Percentiles rank a stretch among this genome's conserved stretches.
Evolutionary conservation across 2,888 invertebrate species (phyloP).

Genomic region (Maniola hyperantus): DNA sequence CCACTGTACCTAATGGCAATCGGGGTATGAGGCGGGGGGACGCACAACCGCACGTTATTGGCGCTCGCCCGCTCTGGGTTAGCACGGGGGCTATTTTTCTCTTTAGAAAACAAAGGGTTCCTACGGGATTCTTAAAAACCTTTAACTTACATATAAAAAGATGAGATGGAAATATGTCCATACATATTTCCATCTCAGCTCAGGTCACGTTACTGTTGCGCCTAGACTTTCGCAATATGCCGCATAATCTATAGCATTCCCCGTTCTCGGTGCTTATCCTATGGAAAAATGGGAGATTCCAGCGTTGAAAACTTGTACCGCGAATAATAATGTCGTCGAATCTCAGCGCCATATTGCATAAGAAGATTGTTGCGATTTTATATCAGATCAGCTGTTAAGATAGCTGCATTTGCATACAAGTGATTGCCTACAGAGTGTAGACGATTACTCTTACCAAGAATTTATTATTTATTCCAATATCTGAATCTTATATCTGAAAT

Average conservation of each 20-base stretch:
- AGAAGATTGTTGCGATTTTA: constrained; percentile 21
- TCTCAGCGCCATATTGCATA: constrained; percentile 17
- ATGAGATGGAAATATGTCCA: too few species aligned
- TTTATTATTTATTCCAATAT: too few species aligned
- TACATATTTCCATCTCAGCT: constrained; percentile 13
- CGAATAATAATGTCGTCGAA: constrained; percentile 36
- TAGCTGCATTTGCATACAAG: constrained; percentile 3
- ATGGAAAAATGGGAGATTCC: constrained; percentile 46
- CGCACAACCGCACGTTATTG: too few species aligned
- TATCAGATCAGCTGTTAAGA: constrained; percentile 10
- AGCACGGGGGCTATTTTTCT: too few species aligned
- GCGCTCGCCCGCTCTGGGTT: too few species aligned
- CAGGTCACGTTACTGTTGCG: constrained; percentile 54
- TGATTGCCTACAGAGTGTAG: background rate
- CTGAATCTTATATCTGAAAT: background rate
- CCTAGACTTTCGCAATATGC: constrained; percentile 63
- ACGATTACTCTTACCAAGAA: background rate
- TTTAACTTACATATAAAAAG: too few species aligned
- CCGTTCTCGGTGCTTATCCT: constrained; percentile 40
- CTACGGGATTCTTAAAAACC: too few species aligned
- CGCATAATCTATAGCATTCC: constrained; percentile 55
- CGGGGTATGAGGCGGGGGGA: too few species aligned
- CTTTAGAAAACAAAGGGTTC: too few species aligned
- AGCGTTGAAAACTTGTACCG: constrained; percentile 40
- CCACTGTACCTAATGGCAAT: too few species aligned